Conservation (phyloP, 2,888 invertebrate species). For the Orthonychiurus folsomi region DNA sequence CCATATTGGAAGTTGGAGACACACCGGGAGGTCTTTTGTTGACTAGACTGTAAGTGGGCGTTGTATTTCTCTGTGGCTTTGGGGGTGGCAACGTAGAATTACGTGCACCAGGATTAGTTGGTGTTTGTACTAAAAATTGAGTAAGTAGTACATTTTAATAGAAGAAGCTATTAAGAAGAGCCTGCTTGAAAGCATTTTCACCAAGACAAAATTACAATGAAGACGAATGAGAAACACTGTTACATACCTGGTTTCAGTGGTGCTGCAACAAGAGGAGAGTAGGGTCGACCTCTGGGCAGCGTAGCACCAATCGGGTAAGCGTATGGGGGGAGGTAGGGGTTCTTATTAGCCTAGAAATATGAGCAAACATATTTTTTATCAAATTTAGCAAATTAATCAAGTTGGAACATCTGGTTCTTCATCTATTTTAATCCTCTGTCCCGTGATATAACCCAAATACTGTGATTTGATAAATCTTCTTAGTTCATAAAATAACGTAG, state of each 20-base stretch:
- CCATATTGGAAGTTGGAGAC: slow-evolving; percentile 10
- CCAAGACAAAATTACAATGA: no score
- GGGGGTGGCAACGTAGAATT: slow-evolving; percentile 14
- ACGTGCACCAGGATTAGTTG: slow-evolving; percentile 5
- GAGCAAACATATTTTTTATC: neutral
- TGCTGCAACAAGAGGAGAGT: slow-evolving; percentile 22
- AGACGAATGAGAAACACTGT: slow-evolving; percentile 4
- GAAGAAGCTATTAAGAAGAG: neutral
- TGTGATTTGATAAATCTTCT: no score
- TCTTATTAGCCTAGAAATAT: slow-evolving; percentile 33
- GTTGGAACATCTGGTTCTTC: neutral
- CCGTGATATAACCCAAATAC: no score
- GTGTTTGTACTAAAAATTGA: slow-evolving; percentile 9
- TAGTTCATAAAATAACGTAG: no score
- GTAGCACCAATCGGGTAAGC: slow-evolving; percentile 39
- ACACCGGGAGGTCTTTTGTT: slow-evolving; percentile 11
- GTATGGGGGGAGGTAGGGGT: slow-evolving; percentile 31
- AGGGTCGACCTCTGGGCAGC: slow-evolving; percentile 35
- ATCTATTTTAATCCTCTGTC: no score
- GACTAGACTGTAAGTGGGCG: slow-evolving; percentile 13
- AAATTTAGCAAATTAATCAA: neutral
- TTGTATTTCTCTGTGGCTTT: slow-evolving; percentile 11
- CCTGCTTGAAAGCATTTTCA: neutral
- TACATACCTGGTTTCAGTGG: slow-evolving; percentile 14
- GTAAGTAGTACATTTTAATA: neutral